These are phyloP conservation scores for Eupristina koningsbergeri DNA, from an alignment of 1,140 invertebrate genomes.

Conservation along the genomic window DNA sequence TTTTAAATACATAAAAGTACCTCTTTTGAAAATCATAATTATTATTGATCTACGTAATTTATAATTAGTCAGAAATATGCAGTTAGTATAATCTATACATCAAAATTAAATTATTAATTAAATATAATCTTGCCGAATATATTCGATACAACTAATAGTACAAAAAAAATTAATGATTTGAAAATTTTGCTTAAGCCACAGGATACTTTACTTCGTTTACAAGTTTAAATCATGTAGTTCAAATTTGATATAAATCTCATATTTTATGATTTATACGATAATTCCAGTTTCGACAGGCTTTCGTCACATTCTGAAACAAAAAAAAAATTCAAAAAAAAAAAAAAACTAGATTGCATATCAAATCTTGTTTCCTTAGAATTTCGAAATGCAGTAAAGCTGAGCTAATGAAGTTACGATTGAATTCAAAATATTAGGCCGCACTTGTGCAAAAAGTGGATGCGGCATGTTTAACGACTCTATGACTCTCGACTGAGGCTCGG, in stretches of 20 bases:
- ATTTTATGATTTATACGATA: background rate
- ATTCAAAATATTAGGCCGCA: background rate
- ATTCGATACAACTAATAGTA: background rate
- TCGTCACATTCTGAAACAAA: background rate
- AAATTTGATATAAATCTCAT: background rate
- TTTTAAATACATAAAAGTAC: too few species aligned
- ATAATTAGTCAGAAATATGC: background rate
- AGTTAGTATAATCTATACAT: background rate
- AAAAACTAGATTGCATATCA: background rate
- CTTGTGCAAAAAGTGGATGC: background rate
- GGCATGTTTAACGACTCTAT: background rate
- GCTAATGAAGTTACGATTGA: constrained; percentile 35
- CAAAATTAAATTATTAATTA: background rate
- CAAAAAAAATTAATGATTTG: background rate
- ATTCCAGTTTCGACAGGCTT: background rate
- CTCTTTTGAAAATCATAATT: too few species aligned
- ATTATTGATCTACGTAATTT: background rate
- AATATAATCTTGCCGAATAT: background rate
- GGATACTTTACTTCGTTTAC: background rate
- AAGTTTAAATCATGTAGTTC: background rate
- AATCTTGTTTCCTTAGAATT: background rate
- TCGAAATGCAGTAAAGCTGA: background rate
- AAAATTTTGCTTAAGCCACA: background rate
- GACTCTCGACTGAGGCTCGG: constrained; percentile 2
- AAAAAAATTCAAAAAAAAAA: background rate